phyloP scores from a whole-genome alignment of 2,113 vertebrate genomes.

The Corvus cornix region DNA sequence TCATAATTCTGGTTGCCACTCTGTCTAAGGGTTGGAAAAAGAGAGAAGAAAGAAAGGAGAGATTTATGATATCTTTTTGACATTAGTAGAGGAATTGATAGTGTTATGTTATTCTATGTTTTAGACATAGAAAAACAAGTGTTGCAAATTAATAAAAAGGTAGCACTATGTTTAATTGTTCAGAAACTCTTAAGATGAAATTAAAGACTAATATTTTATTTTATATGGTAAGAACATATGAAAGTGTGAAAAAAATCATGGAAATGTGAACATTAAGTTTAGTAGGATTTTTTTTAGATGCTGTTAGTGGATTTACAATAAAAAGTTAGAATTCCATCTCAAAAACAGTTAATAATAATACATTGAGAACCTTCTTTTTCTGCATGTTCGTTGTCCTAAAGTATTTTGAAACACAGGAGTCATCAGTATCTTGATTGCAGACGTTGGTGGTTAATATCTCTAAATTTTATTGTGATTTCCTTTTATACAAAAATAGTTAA shows the following conservation, averaged over 20 bases:
- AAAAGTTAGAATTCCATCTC: neutral
- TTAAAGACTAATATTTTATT: neutral
- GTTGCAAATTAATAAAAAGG: neutral
- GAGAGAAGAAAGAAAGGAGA: neutral
- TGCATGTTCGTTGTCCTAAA: neutral
- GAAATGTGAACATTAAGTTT: neutral
- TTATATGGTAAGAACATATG: neutral
- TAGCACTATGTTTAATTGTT: neutral
- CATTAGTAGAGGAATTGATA: neutral
- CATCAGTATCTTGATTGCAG: neutral
- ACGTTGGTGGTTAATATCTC: neutral
- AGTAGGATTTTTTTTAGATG: neutral
- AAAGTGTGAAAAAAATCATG: neutral
- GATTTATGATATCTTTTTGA: neutral
- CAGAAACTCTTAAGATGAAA: neutral
- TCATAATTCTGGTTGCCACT: neutral
- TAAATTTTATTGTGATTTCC: neutral
- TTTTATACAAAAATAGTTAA: neutral
- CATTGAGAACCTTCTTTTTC: neutral
- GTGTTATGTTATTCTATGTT: neutral
- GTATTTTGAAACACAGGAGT: neutral
- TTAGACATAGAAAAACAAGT: neutral
- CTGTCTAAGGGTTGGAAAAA: neutral
- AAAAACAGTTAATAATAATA: neutral
- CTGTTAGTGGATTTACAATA: neutral